A percentile compares a stretch with the other conserved stretches of the same genome.
Conservation (phyloP, 2,888 invertebrate genomes). For the Protonemura montana region DNA sequence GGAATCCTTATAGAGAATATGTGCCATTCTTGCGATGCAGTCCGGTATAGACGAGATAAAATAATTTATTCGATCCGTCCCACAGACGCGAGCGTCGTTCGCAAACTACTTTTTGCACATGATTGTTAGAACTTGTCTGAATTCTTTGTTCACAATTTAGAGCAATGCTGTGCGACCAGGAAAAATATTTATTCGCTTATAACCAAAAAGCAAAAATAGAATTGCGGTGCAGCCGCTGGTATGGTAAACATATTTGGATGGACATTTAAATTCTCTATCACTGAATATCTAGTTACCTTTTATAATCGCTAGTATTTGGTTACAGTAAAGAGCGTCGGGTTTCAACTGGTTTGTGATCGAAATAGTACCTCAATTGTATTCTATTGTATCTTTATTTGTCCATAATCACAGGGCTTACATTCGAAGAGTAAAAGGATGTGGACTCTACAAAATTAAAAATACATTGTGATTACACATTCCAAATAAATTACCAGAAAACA, state of each 20-base stretch:
- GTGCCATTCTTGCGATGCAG: neutral
- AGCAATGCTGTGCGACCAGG: neutral
- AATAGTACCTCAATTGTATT: neutral
- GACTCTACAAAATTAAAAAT: no score
- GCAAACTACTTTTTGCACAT: neutral
- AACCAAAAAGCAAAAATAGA: neutral
- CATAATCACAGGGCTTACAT: no score
- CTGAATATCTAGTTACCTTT: neutral
- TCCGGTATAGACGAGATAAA: neutral
- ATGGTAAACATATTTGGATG: neutral
- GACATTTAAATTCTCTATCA: neutral
- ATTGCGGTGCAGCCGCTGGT: neutral
- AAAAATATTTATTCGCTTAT: neutral
- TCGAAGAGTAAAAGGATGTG: no score
- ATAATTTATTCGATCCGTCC: neutral
- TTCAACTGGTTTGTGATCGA: neutral
- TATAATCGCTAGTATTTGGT: neutral
- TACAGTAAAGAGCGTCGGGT: neutral
- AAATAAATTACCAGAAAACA: no score
- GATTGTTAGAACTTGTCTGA: neutral
- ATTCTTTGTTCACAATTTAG: neutral
- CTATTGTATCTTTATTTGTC: no score
- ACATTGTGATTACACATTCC: no score
- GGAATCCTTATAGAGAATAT: constrained; percentile 2
- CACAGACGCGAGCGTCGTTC: neutral